A percentile compares a stretch with the other conserved stretches of the same genome.
Evolutionary conservation across 2,113 vertebrate genomes (phyloP).

Genomic region (Podarcis raffonei): DNA sequence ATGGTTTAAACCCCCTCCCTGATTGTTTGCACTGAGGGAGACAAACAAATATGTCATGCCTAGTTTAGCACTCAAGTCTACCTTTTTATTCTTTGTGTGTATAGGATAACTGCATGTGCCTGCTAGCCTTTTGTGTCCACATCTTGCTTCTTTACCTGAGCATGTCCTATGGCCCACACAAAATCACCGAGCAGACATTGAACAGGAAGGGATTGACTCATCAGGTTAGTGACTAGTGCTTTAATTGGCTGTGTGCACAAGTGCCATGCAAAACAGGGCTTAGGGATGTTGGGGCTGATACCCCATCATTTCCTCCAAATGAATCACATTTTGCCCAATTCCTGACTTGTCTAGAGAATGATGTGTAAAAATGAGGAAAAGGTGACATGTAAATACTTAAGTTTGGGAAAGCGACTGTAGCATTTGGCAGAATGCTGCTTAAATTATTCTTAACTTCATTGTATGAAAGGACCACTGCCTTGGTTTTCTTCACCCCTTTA

Average conservation of each 20-base stretch:
- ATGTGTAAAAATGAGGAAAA: background rate
- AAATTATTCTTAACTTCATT: no score
- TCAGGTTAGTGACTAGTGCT: background rate
- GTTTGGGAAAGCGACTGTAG: background rate
- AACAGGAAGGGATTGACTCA: background rate
- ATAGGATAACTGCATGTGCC: no score
- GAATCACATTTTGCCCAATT: background rate
- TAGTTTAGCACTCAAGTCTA: background rate
- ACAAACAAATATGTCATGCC: no score
- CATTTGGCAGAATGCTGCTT: background rate
- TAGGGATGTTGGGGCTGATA: background rate
- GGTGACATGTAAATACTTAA: background rate
- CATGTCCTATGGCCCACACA: background rate
- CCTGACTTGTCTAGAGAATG: background rate
- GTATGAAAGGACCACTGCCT: background rate
- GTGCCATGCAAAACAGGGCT: background rate
- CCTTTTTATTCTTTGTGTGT: background rate
- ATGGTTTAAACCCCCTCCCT: background rate
- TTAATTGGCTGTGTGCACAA: background rate
- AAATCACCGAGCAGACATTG: background rate
- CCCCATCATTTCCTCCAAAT: background rate
- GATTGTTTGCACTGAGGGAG: no score
- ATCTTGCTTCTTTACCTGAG: background rate
- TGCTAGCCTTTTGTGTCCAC: background rate
- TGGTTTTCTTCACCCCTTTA: background rate